phyloP scores from a whole-genome alignment of 2,113 vertebrate species.

The Cryptoleucopteryx plumbea region DNA sequence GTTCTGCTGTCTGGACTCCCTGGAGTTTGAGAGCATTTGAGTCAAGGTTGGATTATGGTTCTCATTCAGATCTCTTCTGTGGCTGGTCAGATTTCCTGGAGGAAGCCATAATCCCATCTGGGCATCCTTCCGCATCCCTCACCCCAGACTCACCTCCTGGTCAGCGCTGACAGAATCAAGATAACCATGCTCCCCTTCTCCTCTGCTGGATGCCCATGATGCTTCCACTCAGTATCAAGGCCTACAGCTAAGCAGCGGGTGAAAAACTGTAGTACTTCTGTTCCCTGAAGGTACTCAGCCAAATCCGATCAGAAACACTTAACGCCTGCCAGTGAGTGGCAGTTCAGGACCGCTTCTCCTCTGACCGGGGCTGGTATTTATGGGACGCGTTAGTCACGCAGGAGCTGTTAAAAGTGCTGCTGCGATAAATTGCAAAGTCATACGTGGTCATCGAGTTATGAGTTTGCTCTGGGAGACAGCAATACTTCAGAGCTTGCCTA shows the following conservation, averaged over 20 bases:
- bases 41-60: not conserved
- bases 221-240: rapidly evolving
- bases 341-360: not conserved
- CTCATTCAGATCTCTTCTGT: not conserved
- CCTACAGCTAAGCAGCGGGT: not conserved
- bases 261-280: not conserved
- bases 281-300: not conserved
- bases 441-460: not conserved
- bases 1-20: not conserved
- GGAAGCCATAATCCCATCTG: not conserved
- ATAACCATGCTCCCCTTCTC: not conserved
- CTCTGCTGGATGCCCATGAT: rapidly evolving
- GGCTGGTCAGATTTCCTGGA: not conserved
- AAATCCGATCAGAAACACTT: not conserved
- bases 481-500: not conserved
- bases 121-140: not conserved
- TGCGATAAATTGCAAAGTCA: not conserved
- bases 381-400: not conserved
- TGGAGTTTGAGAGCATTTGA: not conserved
- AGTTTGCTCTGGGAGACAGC: not conserved
- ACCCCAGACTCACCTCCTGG: not conserved
- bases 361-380: not conserved
- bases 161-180: rapidly evolving
- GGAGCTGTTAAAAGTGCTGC: not conserved
- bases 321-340: not conserved